Evolutionary conservation across 2,888 invertebrate genomes (phyloP), one percentile per base, ranked within the genome.

Genomic region (Melieria omissa): DNA sequence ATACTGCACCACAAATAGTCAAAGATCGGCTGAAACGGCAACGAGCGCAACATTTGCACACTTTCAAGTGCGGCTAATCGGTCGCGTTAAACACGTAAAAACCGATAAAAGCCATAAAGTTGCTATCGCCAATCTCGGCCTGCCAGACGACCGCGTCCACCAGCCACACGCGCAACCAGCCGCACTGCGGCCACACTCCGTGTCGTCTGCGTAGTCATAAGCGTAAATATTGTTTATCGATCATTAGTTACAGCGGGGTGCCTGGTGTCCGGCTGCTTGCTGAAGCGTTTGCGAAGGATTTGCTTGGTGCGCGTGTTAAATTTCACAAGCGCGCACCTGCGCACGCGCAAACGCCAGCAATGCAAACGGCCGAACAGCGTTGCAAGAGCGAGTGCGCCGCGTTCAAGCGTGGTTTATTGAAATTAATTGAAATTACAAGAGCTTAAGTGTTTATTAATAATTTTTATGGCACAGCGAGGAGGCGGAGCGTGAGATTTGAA

Each of bases 211-310:
- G n/a, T 42, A 69, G 55, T 60, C 64, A 70, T 65, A 70, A 65
- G 74, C 72, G 70, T 75, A 75, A 78, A 80, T 79, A 79, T 80
- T 79, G 80, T 80, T 80, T 80, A 80, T 80, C 77, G 80, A 79
- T 79, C 79, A 79, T 80, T 79, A 80, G 77, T 75, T 78, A 76
- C 80, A 75, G 76, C 79, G 76, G 80, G 80, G 77, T 77, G 77
- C 77, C 78, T 72, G 65, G 67, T 52, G 71, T 16, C 29, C 66
- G 29, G 47, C 67, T 65, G 66, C 49, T 52, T 16, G 60, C 44
- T 16, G 60, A 14, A 16, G 42, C 12, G 60, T 55, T 42, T 45
- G 45, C 52, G 49, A 14, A 52, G 41, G 44, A 10, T 54, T 65
- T 44, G 55, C 29, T 58, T 14, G 45, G 63, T 58, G 61, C 72